Evolutionary conservation across 2,113 vertebrate genomes (phyloP).

Genomic region (Marmota flaviventris): DNA sequence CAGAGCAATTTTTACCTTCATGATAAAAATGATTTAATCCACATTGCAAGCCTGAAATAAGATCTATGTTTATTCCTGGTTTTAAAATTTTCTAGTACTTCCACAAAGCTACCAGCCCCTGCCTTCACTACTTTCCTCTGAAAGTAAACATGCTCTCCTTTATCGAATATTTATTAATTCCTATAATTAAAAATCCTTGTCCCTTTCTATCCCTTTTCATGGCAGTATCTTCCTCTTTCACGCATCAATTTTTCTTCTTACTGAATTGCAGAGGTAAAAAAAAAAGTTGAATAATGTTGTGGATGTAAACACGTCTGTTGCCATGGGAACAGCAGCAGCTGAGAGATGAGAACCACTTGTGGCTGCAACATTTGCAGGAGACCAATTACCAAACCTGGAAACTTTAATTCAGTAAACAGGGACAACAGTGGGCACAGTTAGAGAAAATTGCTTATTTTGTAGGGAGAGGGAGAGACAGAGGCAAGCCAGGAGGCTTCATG

Average conservation of each 20-base stretch:
- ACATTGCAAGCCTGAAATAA: not conserved
- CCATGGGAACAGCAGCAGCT: slow-evolving; percentile 66
- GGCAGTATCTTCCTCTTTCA: slow-evolving; percentile 51
- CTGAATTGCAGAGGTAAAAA: slow-evolving; percentile 36
- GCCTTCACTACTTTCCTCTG: not conserved
- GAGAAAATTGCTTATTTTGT: slow-evolving; percentile 68
- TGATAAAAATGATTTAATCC: not conserved
- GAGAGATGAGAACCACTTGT: slow-evolving; percentile 50
- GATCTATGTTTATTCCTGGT: not conserved
- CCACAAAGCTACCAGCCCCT: slow-evolving; percentile 6
- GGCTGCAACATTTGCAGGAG: slow-evolving; percentile 65
- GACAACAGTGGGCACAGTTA: slow-evolving; percentile 16
- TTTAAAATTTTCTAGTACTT: slow-evolving; percentile 39
- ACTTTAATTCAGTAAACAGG: slow-evolving; percentile 70
- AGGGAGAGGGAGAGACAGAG: not conserved
- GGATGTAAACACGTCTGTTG: slow-evolving; percentile 72
- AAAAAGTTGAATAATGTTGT: slow-evolving; percentile 20
- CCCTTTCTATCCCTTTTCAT: slow-evolving; percentile 21
- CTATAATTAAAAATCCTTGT: slow-evolving; percentile 42
- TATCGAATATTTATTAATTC: slow-evolving; percentile 59
- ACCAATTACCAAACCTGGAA: slow-evolving; percentile 72
- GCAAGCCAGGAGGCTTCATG: not conserved
- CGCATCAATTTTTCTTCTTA: slow-evolving; percentile 42
- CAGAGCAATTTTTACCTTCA: slow-evolving; percentile 2
- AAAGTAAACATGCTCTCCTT: slow-evolving; percentile 18